Conservation (phyloP, 2,888 invertebrate genomes). For the Aleiodes alternator region DNA sequence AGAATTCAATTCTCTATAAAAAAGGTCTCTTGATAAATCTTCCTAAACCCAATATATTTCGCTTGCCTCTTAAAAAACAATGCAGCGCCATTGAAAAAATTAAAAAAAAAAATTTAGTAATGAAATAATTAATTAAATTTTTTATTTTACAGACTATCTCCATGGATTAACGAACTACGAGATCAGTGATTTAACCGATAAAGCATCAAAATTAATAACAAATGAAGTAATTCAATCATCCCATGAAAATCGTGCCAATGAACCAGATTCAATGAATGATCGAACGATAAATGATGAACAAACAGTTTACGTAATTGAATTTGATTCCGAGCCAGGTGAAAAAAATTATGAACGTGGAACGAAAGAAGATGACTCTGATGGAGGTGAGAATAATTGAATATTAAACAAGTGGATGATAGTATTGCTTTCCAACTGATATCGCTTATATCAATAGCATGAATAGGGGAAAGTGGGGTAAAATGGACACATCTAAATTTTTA, state of each 20-base stretch:
- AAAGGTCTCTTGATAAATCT: too few species aligned
- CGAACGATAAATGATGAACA: slow-evolving; percentile 53
- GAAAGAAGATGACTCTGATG: slow-evolving; percentile 54
- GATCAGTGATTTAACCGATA: slow-evolving; percentile 50
- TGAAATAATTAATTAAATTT: not conserved
- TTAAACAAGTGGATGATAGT: too few species aligned
- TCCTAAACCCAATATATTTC: too few species aligned
- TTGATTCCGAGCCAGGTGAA: slow-evolving; percentile 65
- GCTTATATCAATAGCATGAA: too few species aligned
- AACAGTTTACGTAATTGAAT: slow-evolving; percentile 66
- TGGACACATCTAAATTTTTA: too few species aligned
- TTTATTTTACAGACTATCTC: slow-evolving; percentile 51
- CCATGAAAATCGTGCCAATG: slow-evolving; percentile 56
- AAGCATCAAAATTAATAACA: slow-evolving; percentile 52
- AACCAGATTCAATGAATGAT: slow-evolving; percentile 55
- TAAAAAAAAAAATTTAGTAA: not conserved
- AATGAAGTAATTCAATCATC: slow-evolving; percentile 58
- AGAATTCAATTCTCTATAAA: too few species aligned
- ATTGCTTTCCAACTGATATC: too few species aligned
- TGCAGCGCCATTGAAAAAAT: too few species aligned
- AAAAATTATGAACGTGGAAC: slow-evolving; percentile 61
- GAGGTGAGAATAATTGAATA: slow-evolving; percentile 17
- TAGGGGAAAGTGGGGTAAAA: too few species aligned
- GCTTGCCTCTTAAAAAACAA: too few species aligned
- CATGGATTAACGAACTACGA: slow-evolving; percentile 61